These are phyloP conservation scores for Palythoa caribaeorum DNA, from an alignment of 92 coral and sea anemone species.

Conservation along the genomic window DNA sequence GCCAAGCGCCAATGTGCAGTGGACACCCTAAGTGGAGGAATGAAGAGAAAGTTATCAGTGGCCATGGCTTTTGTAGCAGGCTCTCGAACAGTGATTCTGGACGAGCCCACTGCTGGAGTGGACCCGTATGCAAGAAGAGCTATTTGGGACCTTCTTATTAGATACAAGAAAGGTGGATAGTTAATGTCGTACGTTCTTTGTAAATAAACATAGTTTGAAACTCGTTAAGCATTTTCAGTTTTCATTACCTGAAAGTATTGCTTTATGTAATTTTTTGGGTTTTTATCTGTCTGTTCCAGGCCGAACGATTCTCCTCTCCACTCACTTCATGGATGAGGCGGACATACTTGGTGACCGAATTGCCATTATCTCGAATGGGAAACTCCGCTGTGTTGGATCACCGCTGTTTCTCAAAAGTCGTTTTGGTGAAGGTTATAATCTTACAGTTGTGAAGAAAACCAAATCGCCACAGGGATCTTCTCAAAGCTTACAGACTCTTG, in stretches of 20 bases:
- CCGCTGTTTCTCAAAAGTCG: constrained; percentile 94
- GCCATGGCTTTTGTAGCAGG: constrained; percentile 99
- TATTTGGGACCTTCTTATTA: constrained; percentile 97
- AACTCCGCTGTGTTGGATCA: constrained; percentile 97
- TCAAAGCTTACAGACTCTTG: constrained; percentile 15
- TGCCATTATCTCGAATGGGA: constrained; percentile 94
- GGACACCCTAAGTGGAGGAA: constrained; percentile 95
- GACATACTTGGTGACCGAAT: constrained; percentile 98
- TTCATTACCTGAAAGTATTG: neutral
- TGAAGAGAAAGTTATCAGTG: constrained; percentile 97
- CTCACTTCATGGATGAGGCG: constrained; percentile 99
- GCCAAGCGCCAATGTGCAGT: constrained; percentile 91
- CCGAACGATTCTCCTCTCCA: constrained; percentile 95
- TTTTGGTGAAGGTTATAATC: constrained; percentile 97
- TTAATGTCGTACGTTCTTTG: neutral
- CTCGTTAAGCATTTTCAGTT: neutral
- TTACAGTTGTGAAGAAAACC: constrained; percentile 85
- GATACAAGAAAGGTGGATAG: constrained; percentile 85
- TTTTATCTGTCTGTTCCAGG: constrained; percentile 47
- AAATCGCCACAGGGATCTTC: constrained; percentile 77
- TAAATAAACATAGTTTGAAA: too few relatives aligned
- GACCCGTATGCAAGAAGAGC: constrained; percentile 99
- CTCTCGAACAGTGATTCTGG: constrained; percentile 96
- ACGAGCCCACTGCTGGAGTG: constrained; percentile 99
- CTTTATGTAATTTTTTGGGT: neutral